Conservation (phyloP, 2,113 vertebrate species). For the Paramormyrops kingsleyae region DNA sequence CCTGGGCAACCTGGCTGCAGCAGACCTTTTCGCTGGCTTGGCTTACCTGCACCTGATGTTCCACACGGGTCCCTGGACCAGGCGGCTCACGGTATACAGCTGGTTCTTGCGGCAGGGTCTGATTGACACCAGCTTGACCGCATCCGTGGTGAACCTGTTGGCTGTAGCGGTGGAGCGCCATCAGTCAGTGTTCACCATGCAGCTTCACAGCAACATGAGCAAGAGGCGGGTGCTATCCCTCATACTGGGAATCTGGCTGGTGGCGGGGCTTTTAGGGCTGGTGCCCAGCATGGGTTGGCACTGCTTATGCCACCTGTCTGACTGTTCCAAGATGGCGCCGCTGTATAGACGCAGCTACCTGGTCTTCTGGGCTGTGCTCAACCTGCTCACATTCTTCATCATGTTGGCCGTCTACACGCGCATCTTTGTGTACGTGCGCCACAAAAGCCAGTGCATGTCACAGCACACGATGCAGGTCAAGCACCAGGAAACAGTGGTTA, state of each 20-base stretch:
- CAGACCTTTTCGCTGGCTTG: conserved; percentile 87
- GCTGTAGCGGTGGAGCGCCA: conserved; percentile 89
- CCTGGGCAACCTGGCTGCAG: conserved; percentile 28
- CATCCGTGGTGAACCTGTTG: conserved; percentile 85
- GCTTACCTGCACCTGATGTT: conserved; percentile 66
- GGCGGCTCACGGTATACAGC: conserved; percentile 62
- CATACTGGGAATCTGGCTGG: conserved; percentile 78
- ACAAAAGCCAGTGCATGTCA: conserved; percentile 78
- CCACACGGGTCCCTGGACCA: conserved; percentile 73
- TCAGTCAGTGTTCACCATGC: conserved; percentile 90
- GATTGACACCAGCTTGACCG: conserved; percentile 86
- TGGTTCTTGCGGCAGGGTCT: conserved; percentile 93
- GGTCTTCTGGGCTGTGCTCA: conserved; percentile 88
- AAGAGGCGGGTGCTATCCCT: conserved; percentile 79
- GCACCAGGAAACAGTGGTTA: conserved; percentile 75
- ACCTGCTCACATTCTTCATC: conserved; percentile 81
- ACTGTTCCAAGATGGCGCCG: conserved; percentile 88
- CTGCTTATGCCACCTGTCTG: conserved; percentile 73
- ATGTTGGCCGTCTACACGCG: conserved; percentile 87
- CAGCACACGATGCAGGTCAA: conserved; percentile 77
- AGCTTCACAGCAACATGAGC: conserved; percentile 88
- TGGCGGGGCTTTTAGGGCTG: conserved; percentile 87
- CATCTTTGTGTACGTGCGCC: conserved; percentile 88
- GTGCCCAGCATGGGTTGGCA: conserved; percentile 92
- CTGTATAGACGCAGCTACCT: conserved; percentile 90